Evolutionary conservation across 2,113 vertebrate species (phyloP), one percentile per base, ranked within the genome.

Genomic region (Saccopteryx leptura): DNA sequence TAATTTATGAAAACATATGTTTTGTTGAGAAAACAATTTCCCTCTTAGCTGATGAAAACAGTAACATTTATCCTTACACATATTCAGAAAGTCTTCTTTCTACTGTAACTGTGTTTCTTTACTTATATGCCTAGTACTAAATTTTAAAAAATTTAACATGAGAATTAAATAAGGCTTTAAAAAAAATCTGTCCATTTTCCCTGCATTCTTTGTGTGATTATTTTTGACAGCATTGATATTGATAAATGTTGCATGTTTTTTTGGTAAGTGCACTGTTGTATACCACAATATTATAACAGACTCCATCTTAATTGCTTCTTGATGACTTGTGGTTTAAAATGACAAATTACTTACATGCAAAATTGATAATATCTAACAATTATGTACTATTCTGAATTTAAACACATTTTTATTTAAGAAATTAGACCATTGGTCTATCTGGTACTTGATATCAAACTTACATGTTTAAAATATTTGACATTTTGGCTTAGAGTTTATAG

Each of bases 1-100:
- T 94, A 94, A 94, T 98, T 96, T 96, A 91, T 94, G 88, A 96
- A 96, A 94, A 83, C 63, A 50, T 88, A 86, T 56, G 75, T 92
- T 91, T 93, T 93, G 78, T 79, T 65, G 81, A 95, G 68, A 96
- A 95, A 96, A 89, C 56, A 90, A 46, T 94, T 96, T 97, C 50
- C 61, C 95, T 97, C 86, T 89, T 65, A 87, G 66, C 24, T 90
- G 75, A 86, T 80, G 65, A 94, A 94, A 88, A 96, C 85, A 95
- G 68, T 93, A 48, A 89, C 26, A 90, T 83, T 90, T 91, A 76
- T 90, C 48, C 90, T 85, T 66, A 69, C 2, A 61, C 18, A 78
- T 79, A 24, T 95, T 96, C 19, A 12, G 56, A 69, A 88, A 39
- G n/a, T 79, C 14, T 74, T 76, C 46, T 95, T 87, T 69, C 46